Conservation (phyloP, 2,888 invertebrate species). For the Drosophila meridiana region DNA sequence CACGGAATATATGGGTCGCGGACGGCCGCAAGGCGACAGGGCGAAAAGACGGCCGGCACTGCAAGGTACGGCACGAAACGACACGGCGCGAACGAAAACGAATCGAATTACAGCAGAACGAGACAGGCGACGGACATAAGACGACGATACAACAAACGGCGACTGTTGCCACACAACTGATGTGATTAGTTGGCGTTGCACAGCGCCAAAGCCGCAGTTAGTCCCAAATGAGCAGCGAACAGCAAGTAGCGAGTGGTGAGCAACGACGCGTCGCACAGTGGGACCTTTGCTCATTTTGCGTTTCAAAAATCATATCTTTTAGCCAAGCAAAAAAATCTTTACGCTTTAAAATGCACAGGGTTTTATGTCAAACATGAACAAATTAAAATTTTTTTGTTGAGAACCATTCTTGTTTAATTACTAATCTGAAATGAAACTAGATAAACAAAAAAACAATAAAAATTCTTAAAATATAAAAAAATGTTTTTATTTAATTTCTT, state of each 20-base stretch:
- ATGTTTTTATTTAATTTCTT: too few species aligned
- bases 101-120: slow-evolving; percentile 22
- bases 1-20: slow-evolving; percentile 4
- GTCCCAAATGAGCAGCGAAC: slow-evolving; percentile 19
- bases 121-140: slow-evolving; percentile 34
- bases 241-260: slow-evolving; percentile 5
- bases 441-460: too few species aligned
- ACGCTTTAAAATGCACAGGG: too few species aligned
- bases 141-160: slow-evolving; percentile 58
- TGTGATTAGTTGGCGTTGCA: slow-evolving; percentile 46
- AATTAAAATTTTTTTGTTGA: too few species aligned
- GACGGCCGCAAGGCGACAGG: not conserved
- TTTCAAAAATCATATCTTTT: too few species aligned
- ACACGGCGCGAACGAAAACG: slow-evolving; percentile 9
- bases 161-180: slow-evolving; percentile 76
- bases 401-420: too few species aligned
- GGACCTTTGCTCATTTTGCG: too few species aligned
- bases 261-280: not conserved
- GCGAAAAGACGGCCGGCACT: slow-evolving; percentile 2
- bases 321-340: too few species aligned
- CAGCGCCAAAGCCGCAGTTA: slow-evolving; percentile 34
- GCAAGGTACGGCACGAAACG: slow-evolving; percentile 10
- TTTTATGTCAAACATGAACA: too few species aligned
- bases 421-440: too few species aligned
- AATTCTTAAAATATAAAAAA: too few species aligned